phyloP scores from a whole-genome alignment of 2,888 invertebrate genomes.

The Lasioglossum zephyrum region DNA sequence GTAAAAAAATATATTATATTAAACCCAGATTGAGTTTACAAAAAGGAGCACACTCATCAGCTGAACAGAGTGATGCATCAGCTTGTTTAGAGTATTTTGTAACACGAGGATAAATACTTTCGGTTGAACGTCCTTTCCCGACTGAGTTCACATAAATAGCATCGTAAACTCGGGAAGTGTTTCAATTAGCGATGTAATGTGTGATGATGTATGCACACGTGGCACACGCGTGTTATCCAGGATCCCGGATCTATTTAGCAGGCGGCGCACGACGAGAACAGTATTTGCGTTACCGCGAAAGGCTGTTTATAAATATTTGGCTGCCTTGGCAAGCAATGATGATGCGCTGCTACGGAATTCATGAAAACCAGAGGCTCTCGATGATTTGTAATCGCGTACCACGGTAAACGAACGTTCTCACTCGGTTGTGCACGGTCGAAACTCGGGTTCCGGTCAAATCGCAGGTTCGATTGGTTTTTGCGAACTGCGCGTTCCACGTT shows the following conservation, averaged over 20 bases:
- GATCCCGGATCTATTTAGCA: background rate
- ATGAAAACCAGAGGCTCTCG: constrained; percentile 7
- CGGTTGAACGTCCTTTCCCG: background rate
- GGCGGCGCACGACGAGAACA: background rate
- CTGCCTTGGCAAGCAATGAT: constrained; percentile 8
- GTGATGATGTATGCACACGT: background rate
- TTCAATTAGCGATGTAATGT: background rate
- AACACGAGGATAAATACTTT: background rate
- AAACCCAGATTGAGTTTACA: too few species aligned
- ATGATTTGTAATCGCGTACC: background rate
- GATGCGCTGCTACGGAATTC: constrained; percentile 13
- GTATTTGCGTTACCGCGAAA: background rate
- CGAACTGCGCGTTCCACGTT: background rate
- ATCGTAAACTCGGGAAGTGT: background rate
- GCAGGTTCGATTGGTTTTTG: constrained; percentile 40
- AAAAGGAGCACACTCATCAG: background rate
- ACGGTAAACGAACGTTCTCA: background rate
- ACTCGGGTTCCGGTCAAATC: constrained; percentile 9
- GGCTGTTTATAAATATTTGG: constrained; percentile 36
- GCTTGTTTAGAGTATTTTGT: background rate
- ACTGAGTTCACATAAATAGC: background rate
- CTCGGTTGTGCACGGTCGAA: background rate
- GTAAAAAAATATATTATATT: too few species aligned
- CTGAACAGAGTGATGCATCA: background rate
- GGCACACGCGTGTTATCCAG: too few species aligned